Conservation (phyloP, 2,113 vertebrate species). For the Macrotis lagotis region DNA sequence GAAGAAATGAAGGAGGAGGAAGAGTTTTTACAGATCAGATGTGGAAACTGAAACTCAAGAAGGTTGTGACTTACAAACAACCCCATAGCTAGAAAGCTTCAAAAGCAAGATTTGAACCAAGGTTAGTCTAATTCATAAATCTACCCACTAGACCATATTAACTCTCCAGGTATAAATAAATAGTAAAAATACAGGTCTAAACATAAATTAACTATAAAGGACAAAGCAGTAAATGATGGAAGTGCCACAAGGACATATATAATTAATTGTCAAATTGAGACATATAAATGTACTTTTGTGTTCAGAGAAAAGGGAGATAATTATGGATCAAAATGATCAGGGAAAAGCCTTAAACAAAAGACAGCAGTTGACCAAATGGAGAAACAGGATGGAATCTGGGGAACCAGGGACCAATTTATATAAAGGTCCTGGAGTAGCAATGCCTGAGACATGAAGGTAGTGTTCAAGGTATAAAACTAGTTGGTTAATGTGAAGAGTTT, state of each 20-base stretch:
- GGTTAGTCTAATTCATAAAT: neutral
- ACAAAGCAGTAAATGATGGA: no score
- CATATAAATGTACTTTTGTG: neutral
- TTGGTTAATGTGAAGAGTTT: no score
- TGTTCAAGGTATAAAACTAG: no score
- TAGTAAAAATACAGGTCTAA: neutral
- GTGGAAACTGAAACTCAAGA: neutral
- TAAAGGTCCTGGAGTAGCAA: no score
- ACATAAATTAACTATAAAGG: neutral
- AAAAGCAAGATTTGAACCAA: neutral
- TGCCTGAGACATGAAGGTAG: no score
- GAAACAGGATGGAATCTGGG: no score
- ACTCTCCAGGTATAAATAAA: neutral
- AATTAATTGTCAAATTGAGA: no score
- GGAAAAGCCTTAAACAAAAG: neutral
- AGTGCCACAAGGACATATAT: neutral
- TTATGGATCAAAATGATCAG: neutral
- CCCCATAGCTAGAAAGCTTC: neutral
- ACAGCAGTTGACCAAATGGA: neutral
- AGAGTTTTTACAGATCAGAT: neutral
- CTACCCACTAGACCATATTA: neutral
- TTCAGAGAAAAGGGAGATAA: neutral
- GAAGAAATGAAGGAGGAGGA: no score
- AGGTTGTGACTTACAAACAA: neutral
- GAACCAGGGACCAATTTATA: no score